Base-by-base conservation (phyloP, 2,113 vertebrate species). In the Zapus hudsonius region DNA sequence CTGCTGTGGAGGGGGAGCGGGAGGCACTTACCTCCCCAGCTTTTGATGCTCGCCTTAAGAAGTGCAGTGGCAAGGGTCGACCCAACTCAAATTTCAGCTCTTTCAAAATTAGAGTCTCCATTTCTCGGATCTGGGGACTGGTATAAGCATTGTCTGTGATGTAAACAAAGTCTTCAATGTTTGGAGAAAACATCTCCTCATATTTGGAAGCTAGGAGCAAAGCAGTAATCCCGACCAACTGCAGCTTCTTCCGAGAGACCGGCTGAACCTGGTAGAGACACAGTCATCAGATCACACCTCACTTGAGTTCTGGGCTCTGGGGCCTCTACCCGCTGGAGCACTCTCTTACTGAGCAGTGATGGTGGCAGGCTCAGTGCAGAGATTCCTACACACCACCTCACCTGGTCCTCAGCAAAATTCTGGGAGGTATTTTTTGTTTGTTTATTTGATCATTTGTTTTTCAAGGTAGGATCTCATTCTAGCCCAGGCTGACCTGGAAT, bases 151-250 rank as follows among this genome's bases (percentile, higher is more conserved):
- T 98, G 95, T 99, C 99, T 0, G 99, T 99, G 95, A 99, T 99
- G 95, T 99, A 99, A 93, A 99, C 98, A 10, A 99, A 99, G 97
- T 99, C 99, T 25, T 98, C 98, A 2, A 99, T 95, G 90, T 98
- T 98, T 1, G 99, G 99, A 27, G 97, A 97, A 31, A 98, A 97
- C 96, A 99, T 99, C 97, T 99, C 99, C 97, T 99, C 99, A 0
- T 99, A 99, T 83, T 99, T 99, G 76, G 99, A 99, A 61, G 99
- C 99, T 89, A 99, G 22, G 84, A 99, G 97, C 98, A 99, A 97
- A 0, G 99, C 98, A 0, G 99, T 99, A 25, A 99, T 98, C 0
- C 99, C 99, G 0, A 98, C 99, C 29, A 99, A 96, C 91, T 99
- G 99, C 93, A 99, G 99, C 91, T 98, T 99, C 89, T 98, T 98